Evolutionary conservation across 2,888 invertebrate species (phyloP).

Genomic region (Ophion ellenae): DNA sequence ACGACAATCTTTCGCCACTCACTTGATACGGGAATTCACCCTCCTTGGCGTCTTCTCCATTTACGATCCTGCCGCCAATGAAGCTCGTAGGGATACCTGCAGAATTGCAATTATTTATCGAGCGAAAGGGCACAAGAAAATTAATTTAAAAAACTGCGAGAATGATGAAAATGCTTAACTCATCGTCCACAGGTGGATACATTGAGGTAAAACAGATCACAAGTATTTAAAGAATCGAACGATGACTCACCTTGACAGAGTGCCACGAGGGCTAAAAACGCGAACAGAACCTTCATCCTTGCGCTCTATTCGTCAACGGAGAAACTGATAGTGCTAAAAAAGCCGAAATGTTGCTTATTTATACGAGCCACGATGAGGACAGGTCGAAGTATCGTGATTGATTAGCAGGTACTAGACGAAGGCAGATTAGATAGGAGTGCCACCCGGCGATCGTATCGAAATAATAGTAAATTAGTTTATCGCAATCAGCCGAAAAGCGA

Average conservation of each 20-base stretch:
- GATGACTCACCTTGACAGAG: slow-evolving; percentile 50
- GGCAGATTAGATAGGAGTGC: slow-evolving; percentile 13
- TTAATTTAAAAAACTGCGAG: background rate
- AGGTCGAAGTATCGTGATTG: background rate
- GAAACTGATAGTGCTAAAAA: slow-evolving; percentile 1
- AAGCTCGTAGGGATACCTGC: slow-evolving; percentile 36
- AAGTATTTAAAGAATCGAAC: background rate
- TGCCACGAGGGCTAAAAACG: slow-evolving; percentile 49
- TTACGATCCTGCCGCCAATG: slow-evolving; percentile 54
- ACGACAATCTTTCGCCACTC: slow-evolving; percentile 6
- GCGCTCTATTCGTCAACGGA: slow-evolving; percentile 7
- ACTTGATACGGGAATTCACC: slow-evolving; percentile 79
- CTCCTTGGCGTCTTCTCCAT: slow-evolving; percentile 70
- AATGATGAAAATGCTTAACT: background rate
- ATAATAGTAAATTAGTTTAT: background rate
- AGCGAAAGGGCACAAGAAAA: background rate
- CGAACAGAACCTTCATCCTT: slow-evolving; percentile 59
- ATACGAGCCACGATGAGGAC: slow-evolving; percentile 32
- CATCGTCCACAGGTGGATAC: background rate
- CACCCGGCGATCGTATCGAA: background rate
- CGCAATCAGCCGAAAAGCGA: background rate
- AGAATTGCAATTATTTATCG: slow-evolving; percentile 6
- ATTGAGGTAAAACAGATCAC: background rate
- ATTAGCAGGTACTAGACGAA: background rate
- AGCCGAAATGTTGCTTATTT: background rate